Percentiles rank a stretch among this genome's conserved stretches.
These are phyloP conservation scores for Neuroscelio doddi DNA, from an alignment of 2,888 invertebrate genomes.

Conservation along the genomic window DNA sequence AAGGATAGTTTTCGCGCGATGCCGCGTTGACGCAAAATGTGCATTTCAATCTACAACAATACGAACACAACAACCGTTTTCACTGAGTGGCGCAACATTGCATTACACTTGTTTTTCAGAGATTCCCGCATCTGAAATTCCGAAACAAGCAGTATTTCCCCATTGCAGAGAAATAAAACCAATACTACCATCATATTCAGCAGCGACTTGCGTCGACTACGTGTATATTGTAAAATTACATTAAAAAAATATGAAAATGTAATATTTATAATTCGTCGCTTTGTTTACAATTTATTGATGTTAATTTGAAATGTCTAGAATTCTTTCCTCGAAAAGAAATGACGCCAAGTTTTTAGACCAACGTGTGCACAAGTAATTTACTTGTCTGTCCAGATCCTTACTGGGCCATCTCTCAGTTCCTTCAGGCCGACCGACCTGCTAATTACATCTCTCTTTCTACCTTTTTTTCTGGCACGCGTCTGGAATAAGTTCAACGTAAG, in stretches of 20 bases:
- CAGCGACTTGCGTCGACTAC: too few species aligned
- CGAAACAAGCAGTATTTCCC: too few species aligned
- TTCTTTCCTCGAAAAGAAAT: constrained; percentile 1
- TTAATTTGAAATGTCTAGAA: constrained; percentile 3
- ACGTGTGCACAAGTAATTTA: constrained; percentile 12
- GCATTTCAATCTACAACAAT: neutral
- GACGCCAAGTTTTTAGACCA: neutral
- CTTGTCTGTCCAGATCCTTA: constrained; percentile 10
- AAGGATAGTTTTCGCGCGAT: neutral
- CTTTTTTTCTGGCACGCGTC: constrained; percentile 6
- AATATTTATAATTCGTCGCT: too few species aligned
- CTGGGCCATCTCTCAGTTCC: constrained; percentile 11
- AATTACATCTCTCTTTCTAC: constrained; percentile 4
- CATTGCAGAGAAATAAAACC: too few species aligned
- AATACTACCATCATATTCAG: too few species aligned
- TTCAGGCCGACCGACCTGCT: neutral
- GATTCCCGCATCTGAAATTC: too few species aligned
- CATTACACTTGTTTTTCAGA: neutral
- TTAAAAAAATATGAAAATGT: too few species aligned
- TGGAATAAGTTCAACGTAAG: constrained; percentile 6
- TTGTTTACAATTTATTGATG: too few species aligned
- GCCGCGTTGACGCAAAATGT: neutral
- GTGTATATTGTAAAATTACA: too few species aligned
- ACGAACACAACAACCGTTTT: constrained; percentile 3
- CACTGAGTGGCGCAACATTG: neutral